Evolutionary conservation across 2,888 invertebrate genomes (phyloP).

Genomic region (Linnaemya vulpina): DNA sequence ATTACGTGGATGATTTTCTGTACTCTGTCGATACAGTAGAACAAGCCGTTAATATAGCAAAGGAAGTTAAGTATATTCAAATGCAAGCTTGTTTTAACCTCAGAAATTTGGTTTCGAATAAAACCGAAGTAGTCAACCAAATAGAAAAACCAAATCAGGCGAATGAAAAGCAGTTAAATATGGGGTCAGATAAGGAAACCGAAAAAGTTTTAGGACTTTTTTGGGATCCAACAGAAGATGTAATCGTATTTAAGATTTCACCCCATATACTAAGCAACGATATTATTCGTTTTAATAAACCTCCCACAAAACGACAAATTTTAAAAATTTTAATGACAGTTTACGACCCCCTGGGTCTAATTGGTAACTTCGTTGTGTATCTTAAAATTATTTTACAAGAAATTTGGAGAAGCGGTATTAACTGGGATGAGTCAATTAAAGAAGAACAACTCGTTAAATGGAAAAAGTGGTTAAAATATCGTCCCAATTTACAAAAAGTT

Average conservation of each 20-base stretch:
- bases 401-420: constrained; percentile 32
- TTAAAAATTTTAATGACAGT: constrained; percentile 59
- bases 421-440: constrained; percentile 64
- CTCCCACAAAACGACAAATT: constrained; percentile 66
- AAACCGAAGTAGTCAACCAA: constrained; percentile 30
- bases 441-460: constrained; percentile 55
- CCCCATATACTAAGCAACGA: constrained; percentile 35
- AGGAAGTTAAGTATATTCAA: constrained; percentile 64
- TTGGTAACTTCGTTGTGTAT: constrained; percentile 68
- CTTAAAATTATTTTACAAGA: constrained; percentile 63
- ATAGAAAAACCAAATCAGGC: background rate
- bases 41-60: constrained; percentile 66
- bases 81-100: constrained; percentile 65
- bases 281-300: constrained; percentile 36
- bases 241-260: constrained; percentile 50
- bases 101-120: constrained; percentile 74
- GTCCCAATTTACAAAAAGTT: constrained; percentile 70
- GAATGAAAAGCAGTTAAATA: constrained; percentile 22
- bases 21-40: constrained; percentile 73
- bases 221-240: constrained; percentile 50
- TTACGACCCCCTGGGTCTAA: constrained; percentile 62
- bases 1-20: constrained; percentile 76
- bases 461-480: constrained; percentile 68
- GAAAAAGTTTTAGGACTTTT: constrained; percentile 65
- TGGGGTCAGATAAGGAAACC: constrained; percentile 22